Evolutionary conservation across 92 coral and sea anemone genomes (phyloP), one percentile per base, ranked within the genome.

Genomic region (Metridium senile): DNA sequence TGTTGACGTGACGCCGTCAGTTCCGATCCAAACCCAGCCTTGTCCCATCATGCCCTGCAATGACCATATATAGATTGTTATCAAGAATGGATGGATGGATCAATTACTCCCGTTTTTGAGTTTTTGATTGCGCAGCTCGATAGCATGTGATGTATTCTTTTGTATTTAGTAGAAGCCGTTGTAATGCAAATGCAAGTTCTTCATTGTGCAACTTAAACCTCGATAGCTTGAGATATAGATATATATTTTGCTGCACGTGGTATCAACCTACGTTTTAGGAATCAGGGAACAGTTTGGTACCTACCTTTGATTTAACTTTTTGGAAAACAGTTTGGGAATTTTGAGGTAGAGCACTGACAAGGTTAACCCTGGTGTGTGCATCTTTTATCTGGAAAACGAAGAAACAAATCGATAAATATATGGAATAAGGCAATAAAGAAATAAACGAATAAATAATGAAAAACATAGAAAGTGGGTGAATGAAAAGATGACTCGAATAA

Each of bases 21-120:
- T 88, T 2, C 93, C 99, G 20, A 96, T 87, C 99, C 99, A 96
- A 18, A 89, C 99, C 97, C 97, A 96, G 0, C 99, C 99, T 56
- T 96, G 91, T 2, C 99, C 97, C n/a, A 93, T 92, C 99, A 96
- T 96, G 33, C 99, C 96, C 98, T 94, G 75, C 51, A 73, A 49
- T 11, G n/a, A 21, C 34, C 52, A 32, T 56, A 74, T 57, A 11
- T 20, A 25, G 46, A 32, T 1, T 61, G 39, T 58, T n/a, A 16
- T 31, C 6, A 62, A 1, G 26, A 39, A 39, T 39, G 49, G 49
- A 4, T 13, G 49, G 13, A 13, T 13, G 13, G 13, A 39, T 13
- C 13, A n/a, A n/a, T n/a, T n/a, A n/a, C n/a, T n/a, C n/a, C n/a
- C n/a, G n/a, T n/a, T n/a, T n/a, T n/a, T n/a, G n/a, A n/a, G n/a